These are phyloP conservation scores for Neodon shergylaensis DNA, from an alignment of 2,113 vertebrate genomes.

Conservation along the genomic window DNA sequence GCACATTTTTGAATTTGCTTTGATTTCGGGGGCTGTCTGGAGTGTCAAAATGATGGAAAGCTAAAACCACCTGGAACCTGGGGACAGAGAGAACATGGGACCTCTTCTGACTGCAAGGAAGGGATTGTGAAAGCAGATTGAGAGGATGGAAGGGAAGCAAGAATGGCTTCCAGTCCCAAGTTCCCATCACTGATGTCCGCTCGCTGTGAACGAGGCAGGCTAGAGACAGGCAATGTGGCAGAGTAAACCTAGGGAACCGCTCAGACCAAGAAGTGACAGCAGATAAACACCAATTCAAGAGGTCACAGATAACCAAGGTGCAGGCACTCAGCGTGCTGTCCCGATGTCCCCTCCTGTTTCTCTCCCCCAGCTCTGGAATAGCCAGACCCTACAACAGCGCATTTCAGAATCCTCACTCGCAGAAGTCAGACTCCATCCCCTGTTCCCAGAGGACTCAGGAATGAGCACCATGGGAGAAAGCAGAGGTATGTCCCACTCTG, in stretches of 20 bases:
- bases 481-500: background rate
- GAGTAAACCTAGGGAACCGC: background rate
- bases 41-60: constrained; percentile 67
- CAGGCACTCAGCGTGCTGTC: background rate
- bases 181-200: rapidly evolving
- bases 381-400: background rate
- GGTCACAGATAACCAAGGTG: background rate
- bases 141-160: background rate
- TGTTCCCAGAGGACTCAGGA: background rate
- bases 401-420: rapidly evolving
- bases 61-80: background rate
- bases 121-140: background rate
- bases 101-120: background rate
- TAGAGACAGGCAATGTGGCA: background rate
- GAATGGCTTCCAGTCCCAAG: background rate
- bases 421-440: background rate
- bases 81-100: background rate
- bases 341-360: background rate
- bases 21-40: constrained; percentile 66
- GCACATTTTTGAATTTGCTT: constrained; percentile 65
- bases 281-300: background rate
- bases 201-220: background rate
- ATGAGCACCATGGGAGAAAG: rapidly evolving
- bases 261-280: background rate
- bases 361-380: background rate